Base-by-base conservation (phyloP, 2,888 invertebrate species). In the Agrotis clavis region DNA sequence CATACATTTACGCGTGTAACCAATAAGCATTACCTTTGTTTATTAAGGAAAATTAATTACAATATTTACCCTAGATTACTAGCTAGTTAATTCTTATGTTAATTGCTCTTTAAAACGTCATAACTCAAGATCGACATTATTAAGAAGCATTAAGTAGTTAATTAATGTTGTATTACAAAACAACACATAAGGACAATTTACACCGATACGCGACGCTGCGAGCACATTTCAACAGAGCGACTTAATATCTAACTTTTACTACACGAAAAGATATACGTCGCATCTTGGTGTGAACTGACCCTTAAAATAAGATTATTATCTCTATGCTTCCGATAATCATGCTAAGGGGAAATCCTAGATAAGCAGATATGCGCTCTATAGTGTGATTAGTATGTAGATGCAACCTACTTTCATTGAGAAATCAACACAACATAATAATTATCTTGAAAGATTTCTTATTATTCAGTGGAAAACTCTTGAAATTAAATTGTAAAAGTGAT, bases 1-100 rank as follows among this genome's bases (percentile, higher is more conserved):
- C 48, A 45, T 25, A 13, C n/a, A 56, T 70, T 5, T 2, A n/a
- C 21, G 19, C 65, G 13, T 71, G 71, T n/a, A 13, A 62, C 13
- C 65, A 51, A 76, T 77, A 62, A 66, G 0, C 13, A 53, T 0
- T 4, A 14, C n/a, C 0, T 6, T 3, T 63, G 21, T 50, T 13
- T 16, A 66, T 72, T 71, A 53, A 59, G 62, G 57, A 66, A 41
- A 71, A 77, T 19, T 59, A 53, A 63, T 72, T n/a, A 72, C 16
- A 21, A 53, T 71, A 66, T 77, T 77, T 77, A 19, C 71, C 71
- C 21, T 30, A 48, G 61, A 66, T 71, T 62, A 67, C 47, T 51
- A 19, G 56, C 51, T 13, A 19, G 61, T 62, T 74, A 25, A 57
- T 4, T 4, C 25, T 53, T 63, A 63, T 21, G 18, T 21, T 50